Evolutionary conservation across 2,888 invertebrate genomes (phyloP).

Genomic region (Drosophila borborema): DNA sequence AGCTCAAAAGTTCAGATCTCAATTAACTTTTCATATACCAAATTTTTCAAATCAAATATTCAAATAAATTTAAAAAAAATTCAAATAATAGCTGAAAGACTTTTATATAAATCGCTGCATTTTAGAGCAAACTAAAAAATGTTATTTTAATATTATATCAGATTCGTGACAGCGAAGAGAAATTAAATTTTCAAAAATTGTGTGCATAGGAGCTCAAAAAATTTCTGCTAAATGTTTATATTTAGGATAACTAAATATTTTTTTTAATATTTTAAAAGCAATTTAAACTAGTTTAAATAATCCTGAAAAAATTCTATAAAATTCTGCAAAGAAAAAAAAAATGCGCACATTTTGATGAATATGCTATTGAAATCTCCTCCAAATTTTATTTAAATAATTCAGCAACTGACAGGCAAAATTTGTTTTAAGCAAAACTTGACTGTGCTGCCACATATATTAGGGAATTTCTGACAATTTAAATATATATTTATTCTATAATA

Average conservation of each 20-base stretch:
- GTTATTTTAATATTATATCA: neutral
- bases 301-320: too few relatives aligned
- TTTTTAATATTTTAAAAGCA: neutral
- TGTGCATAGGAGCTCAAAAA: neutral
- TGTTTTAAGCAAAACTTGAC: neutral
- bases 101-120: neutral
- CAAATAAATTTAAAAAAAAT: neutral
- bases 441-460: neutral
- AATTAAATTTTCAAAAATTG: neutral
- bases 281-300: neutral
- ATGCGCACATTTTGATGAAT: too few relatives aligned
- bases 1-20: neutral
- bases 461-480: neutral
- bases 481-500: too few relatives aligned
- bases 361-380: too few relatives aligned
- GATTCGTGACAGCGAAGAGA: neutral
- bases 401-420: neutral
- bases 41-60: neutral
- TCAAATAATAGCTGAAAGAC: neutral
- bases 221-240: neutral
- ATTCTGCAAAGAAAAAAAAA: neutral
- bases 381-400: neutral
- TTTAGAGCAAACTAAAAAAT: neutral
- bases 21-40: neutral
- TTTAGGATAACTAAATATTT: neutral